Base-by-base conservation (phyloP, 2,113 vertebrate species). In the Pitta sordida region DNA sequence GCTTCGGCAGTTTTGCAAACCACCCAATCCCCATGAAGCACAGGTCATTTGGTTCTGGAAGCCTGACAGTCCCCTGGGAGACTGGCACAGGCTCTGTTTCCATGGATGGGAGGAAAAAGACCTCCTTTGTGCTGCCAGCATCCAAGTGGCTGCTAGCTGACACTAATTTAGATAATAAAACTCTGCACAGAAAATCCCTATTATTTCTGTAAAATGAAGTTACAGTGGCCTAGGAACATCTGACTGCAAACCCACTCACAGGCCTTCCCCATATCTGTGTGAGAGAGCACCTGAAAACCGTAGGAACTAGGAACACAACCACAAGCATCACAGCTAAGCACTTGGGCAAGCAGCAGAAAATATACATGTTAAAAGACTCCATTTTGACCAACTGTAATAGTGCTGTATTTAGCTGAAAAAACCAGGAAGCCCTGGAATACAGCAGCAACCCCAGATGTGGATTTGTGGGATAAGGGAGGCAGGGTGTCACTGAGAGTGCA, bases 11-110 rank as follows among this genome's bases (percentile, higher is more conserved):
- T 29, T 68, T 64, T 23, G 18, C 39, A 36, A 19, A 39, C 14
- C 46, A 23, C 39, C 39, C 32, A 11, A 21, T 11, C 10, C 29
- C 16, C 0, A 0, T 3, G 8, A 4, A 56, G 21, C 32, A 30
- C 34, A 78, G 27, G 32, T 32, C 3, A 1, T 8, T 23, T 0
- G 1, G 36, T 59, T 26, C 64, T 67, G 85, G 39, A 51, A 76
- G 44, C 27, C 51, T 55, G 41, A 22, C 43, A 56, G 64, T 39
- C 4, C 15, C 30, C 24, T 8, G 5, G 27, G n/a, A 5, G 2
- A 24, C 11, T 23, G 70, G 46, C 39, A 83, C 26, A 43, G 65
- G 15, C 7, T 7, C 30, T 44, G 17, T 20, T 46, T 62, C 48
- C 29, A 59, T 55, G 4, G 27, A 13, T 48, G 7, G 44, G 21